These are phyloP conservation scores for Eucera pruinosa DNA, from an alignment of 2,888 invertebrate species.

Conservation along the genomic window DNA sequence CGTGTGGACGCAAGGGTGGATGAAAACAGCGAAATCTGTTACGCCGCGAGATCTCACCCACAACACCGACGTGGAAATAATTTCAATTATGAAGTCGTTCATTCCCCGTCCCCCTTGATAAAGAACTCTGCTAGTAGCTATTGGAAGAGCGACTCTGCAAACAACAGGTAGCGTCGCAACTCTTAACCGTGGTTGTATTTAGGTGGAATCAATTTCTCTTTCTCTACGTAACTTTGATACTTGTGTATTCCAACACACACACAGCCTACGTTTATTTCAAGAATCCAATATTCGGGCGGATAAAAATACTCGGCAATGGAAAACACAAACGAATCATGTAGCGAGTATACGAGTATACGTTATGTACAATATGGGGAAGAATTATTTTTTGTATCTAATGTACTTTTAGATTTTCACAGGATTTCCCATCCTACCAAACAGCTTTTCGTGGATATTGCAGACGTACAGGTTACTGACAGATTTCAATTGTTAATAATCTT, in stretches of 20 bases:
- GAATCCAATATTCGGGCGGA: not conserved
- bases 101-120: constrained; percentile 27
- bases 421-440: no score
- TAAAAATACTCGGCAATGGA: constrained; percentile 9
- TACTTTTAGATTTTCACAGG: no score
- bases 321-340: constrained; percentile 8
- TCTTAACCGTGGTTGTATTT: not conserved
- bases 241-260: no score
- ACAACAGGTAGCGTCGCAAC: constrained; percentile 27
- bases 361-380: no score
- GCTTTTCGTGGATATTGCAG: no score
- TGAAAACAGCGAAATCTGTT: constrained; percentile 44
- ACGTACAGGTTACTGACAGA: no score
- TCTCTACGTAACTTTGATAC: not conserved
- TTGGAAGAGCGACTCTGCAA: not conserved
- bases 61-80: constrained; percentile 46
- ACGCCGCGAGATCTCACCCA: constrained; percentile 14
- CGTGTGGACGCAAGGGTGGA: not conserved
- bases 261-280: no score
- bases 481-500: no score
- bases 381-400: no score
- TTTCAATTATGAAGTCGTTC: constrained; percentile 47
- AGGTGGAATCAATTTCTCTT: not conserved
- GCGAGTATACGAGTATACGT: no score
- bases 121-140: not conserved